Conservation (phyloP, 2,888 invertebrate species). For the Plebejus melissa region DNA sequence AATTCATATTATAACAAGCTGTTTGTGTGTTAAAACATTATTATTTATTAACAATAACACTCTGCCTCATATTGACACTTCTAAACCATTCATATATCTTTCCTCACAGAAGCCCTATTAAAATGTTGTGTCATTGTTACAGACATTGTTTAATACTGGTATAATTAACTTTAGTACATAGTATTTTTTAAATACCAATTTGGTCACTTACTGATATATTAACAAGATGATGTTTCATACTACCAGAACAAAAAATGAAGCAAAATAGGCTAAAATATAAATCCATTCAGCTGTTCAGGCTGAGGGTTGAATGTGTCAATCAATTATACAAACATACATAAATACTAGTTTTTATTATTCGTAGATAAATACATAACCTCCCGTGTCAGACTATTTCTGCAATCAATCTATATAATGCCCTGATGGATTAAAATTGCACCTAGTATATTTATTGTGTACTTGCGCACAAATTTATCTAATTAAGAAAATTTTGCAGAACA, state of each 20-base stretch:
- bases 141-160: neutral
- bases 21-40: neutral
- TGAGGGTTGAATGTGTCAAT: too few relatives aligned
- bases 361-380: too few relatives aligned
- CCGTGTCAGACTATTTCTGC: too few relatives aligned
- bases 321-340: neutral
- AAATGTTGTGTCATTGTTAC: neutral
- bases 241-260: neutral
- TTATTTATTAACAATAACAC: conserved; percentile 2
- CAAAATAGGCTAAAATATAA: neutral
- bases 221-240: neutral
- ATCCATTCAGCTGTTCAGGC: neutral
- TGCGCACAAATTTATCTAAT: neutral
- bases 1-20: neutral
- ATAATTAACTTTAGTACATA: neutral
- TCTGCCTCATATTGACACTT: neutral
- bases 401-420: too few relatives aligned
- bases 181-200: neutral
- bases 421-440: neutral
- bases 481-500: neutral
- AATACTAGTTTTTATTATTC: neutral
- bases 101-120: neutral
- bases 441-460: neutral
- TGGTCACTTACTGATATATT: neutral
- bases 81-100: neutral